A percentile compares a stretch with the other conserved stretches of the same genome.
Conservation (phyloP, 2,113 vertebrate genomes). For the Thamnophis sirtalis region DNA sequence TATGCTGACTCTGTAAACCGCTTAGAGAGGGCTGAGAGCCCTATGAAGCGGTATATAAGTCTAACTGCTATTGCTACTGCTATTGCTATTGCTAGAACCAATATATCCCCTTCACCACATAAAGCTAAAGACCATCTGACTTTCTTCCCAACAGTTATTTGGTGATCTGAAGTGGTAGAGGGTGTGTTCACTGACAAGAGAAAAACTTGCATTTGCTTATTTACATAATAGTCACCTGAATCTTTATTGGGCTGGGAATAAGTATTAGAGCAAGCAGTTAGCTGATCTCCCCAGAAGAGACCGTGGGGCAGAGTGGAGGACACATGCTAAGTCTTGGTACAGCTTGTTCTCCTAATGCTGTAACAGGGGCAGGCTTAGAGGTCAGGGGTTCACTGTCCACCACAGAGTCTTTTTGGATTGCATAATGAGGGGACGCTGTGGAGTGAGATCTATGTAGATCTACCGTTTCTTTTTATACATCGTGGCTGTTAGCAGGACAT, state of each 20-base stretch:
- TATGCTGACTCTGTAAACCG: too few species aligned
- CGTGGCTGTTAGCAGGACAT: neutral
- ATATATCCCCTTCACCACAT: neutral
- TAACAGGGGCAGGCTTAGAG: neutral
- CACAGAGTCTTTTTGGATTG: neutral
- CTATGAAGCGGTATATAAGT: too few species aligned
- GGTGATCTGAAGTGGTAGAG: neutral
- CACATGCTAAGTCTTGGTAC: neutral
- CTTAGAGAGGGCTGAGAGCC: too few species aligned
- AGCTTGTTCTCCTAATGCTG: neutral
- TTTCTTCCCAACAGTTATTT: neutral
- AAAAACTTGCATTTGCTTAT: neutral
- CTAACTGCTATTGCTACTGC: too few species aligned
- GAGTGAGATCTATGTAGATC: neutral
- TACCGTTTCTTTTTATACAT: neutral
- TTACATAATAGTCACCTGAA: neutral
- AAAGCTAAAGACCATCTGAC: neutral
- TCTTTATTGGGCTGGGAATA: neutral
- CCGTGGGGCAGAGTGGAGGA: neutral
- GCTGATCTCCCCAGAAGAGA: neutral
- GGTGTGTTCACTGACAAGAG: neutral
- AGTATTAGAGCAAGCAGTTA: neutral
- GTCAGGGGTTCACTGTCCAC: neutral
- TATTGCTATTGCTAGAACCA: too few species aligned
- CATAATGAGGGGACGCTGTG: neutral